Evolutionary conservation across 2,888 invertebrate genomes (phyloP).

Genomic region (Stomorhina lunata): DNA sequence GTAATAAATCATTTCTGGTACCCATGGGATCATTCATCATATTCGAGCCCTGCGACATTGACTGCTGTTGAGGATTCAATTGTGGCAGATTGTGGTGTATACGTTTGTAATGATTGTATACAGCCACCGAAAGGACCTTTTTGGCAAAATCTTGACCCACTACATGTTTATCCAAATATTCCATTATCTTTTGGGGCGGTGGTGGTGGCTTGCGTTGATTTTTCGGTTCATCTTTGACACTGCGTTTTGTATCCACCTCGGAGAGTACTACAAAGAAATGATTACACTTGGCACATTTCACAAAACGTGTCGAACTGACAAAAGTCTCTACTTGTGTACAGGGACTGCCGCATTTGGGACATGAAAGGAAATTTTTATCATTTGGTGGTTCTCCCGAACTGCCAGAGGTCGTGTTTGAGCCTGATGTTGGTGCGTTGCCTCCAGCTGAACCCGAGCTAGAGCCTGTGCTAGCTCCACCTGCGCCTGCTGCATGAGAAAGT

Average conservation of each 20-base stretch:
- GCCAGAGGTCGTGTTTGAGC: conserved; percentile 61
- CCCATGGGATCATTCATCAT: conserved; percentile 74
- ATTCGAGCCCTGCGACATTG: conserved; percentile 56
- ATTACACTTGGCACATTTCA: conserved; percentile 98
- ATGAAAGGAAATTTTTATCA: conserved; percentile 90
- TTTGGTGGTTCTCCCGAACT: conserved; percentile 80
- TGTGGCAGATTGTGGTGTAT: conserved; percentile 94
- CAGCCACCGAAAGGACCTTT: conserved; percentile 97
- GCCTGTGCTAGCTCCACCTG: conserved; percentile 48
- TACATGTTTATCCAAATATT: conserved; percentile 97
- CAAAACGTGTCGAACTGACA: conserved; percentile 97
- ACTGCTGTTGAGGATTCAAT: conserved; percentile 70
- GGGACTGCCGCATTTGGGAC: conserved; percentile 98
- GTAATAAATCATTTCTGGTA: conserved; percentile 85
- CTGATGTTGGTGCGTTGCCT: conserved; percentile 43
- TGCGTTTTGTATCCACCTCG: conserved; percentile 94
- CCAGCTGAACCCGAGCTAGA: conserved; percentile 46
- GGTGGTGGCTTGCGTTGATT: conserved; percentile 91
- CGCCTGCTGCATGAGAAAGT: conserved; percentile 50
- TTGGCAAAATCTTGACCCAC: conserved; percentile 98
- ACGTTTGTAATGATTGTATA: conserved; percentile 99
- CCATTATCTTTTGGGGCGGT: conserved; percentile 97
- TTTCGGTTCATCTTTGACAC: conserved; percentile 88
- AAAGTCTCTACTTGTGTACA: conserved; percentile 98
- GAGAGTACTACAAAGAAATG: conserved; percentile 98